Evolutionary conservation across 1,140 invertebrate genomes (phyloP).

Genomic region (Drosophila lowei): DNA sequence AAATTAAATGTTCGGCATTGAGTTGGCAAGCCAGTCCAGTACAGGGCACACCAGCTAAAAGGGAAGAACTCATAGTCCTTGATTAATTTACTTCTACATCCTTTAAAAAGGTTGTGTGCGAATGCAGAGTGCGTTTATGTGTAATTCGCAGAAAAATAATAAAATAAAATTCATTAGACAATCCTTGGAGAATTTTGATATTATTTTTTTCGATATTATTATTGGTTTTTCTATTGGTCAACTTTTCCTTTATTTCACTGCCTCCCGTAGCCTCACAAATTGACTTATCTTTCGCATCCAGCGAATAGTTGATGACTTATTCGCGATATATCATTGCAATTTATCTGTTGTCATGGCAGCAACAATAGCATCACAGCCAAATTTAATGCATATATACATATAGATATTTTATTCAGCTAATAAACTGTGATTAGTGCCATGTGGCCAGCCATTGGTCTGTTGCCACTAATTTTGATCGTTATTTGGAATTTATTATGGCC

Average conservation of each 20-base stretch:
- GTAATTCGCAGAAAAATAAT: too few species aligned
- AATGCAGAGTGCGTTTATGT: too few species aligned
- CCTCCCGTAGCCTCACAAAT: conserved; percentile 22
- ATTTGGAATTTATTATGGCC: conserved; percentile 67
- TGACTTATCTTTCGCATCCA: conserved; percentile 5
- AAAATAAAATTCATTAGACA: too few species aligned
- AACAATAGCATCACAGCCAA: conserved; percentile 27
- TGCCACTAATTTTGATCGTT: conserved; percentile 69
- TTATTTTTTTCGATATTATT: too few species aligned
- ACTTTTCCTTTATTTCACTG: neutral
- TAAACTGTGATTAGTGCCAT: conserved; percentile 74
- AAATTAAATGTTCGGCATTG: conserved; percentile 59
- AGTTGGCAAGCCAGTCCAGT: conserved; percentile 12
- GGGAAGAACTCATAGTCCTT: neutral
- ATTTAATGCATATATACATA: conserved; percentile 18
- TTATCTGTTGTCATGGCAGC: conserved; percentile 45
- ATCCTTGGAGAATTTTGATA: too few species aligned
- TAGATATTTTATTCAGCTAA: conserved; percentile 41
- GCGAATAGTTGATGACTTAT: conserved; percentile 60
- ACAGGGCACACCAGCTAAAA: conserved; percentile 18
- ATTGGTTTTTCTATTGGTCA: neutral
- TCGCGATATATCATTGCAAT: conserved; percentile 60
- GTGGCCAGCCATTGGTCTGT: conserved; percentile 37
- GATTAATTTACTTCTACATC: neutral
- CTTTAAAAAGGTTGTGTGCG: too few species aligned